These are phyloP conservation scores for Astreopora myriophthalma DNA, from an alignment of 64 coral and sea anemone species.

Conservation along the genomic window DNA sequence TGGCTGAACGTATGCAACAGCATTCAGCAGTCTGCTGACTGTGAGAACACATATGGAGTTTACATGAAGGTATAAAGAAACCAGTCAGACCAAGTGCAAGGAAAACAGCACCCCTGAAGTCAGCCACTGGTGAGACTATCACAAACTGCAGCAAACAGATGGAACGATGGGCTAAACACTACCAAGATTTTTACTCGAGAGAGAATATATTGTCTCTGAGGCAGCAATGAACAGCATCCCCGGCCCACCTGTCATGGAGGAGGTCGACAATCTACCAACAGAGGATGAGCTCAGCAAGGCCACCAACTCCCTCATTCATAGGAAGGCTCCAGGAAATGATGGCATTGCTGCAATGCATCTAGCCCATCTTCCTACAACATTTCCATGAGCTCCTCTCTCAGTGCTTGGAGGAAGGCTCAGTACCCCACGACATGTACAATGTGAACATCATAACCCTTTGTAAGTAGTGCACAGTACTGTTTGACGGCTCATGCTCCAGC, in stretches of 20 bases:
- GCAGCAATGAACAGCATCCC: neutral
- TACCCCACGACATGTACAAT: neutral
- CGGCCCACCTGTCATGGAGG: neutral
- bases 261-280: neutral
- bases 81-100: neutral
- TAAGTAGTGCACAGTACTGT: too few relatives aligned
- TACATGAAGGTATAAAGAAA: constrained; percentile 10
- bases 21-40: constrained; percentile 7
- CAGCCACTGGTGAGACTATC: neutral
- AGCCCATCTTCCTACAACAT: neutral
- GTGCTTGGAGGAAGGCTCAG: neutral
- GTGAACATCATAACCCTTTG: neutral
- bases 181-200: too few relatives aligned
- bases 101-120: neutral
- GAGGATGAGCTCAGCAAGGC: neutral
- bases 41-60: constrained; percentile 11
- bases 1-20: too few relatives aligned
- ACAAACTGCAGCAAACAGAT: neutral
- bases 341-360: too few relatives aligned
- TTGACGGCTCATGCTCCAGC: too few relatives aligned
- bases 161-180: neutral
- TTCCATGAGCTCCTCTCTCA: neutral
- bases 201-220: neutral
- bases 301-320: neutral
- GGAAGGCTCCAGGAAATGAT: neutral